These are phyloP conservation scores for Aleiodes testaceus DNA, from an alignment of 2,888 invertebrate species.

Conservation along the genomic window DNA sequence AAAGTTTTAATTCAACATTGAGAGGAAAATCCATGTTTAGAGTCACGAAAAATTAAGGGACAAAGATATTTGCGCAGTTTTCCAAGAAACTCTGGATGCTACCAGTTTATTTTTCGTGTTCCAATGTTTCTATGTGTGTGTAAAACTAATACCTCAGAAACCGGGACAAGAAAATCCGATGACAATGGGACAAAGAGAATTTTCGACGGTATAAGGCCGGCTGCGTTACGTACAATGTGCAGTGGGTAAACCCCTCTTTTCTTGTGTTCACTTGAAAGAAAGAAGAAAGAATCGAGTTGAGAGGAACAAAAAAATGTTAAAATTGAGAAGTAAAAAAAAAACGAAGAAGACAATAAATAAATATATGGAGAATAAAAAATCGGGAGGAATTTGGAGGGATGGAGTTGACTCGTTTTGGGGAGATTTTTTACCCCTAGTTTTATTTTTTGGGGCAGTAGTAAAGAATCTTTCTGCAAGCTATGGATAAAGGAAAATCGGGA, in stretches of 20 bases:
- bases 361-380: not conserved
- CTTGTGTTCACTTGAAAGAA: conserved; percentile 26
- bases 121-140: not conserved
- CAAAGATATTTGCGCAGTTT: not conserved
- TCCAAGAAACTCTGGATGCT: not conserved
- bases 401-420: too few species aligned
- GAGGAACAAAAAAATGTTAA: conserved; percentile 34
- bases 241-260: conserved; percentile 35
- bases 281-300: conserved; percentile 32
- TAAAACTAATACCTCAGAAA: conserved; percentile 20
- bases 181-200: conserved; percentile 67
- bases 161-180: conserved; percentile 54
- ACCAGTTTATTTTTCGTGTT: conserved; percentile 1
- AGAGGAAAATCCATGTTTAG: too few species aligned
- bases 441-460: too few species aligned
- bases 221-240: conserved; percentile 46
- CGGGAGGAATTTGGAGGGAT: too few species aligned
- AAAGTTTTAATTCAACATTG: too few species aligned
- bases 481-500: too few species aligned
- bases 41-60: too few species aligned
- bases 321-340: conserved; percentile 9
- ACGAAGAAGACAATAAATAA: conserved; percentile 18
- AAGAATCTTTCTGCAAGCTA: too few species aligned
- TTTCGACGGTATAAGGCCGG: conserved; percentile 64
- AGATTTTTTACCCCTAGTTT: too few species aligned